Evolutionary conservation across 2,797 vertebrate genomes (phyloP).

Genomic region (Anolis apletophallus): DNA sequence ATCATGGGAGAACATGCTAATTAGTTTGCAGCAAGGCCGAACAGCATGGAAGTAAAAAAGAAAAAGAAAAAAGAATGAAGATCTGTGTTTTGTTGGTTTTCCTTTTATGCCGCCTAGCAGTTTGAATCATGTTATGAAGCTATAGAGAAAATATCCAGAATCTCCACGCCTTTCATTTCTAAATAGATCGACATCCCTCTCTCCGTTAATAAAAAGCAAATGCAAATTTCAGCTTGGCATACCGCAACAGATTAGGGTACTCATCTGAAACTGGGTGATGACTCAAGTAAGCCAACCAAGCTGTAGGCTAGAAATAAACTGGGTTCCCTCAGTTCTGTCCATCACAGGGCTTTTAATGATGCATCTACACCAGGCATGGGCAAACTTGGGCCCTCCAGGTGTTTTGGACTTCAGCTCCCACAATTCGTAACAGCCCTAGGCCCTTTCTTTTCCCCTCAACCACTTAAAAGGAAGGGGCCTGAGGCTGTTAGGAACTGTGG

Average conservation of each 20-base stretch:
- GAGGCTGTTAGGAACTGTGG: too few species aligned
- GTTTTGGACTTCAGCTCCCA: too few species aligned
- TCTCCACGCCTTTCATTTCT: not conserved
- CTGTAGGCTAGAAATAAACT: not conserved
- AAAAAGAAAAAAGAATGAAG: not conserved
- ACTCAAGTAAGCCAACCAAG: not conserved
- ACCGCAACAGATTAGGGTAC: not conserved
- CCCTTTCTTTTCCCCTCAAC: too few species aligned
- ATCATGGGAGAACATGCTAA: not conserved
- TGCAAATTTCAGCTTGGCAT: not conserved
- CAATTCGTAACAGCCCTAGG: too few species aligned
- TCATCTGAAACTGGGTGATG: not conserved
- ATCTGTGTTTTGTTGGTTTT: not conserved
- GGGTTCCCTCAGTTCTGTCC: not conserved
- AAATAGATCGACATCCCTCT: not conserved
- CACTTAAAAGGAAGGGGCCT: too few species aligned
- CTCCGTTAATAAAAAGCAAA: not conserved
- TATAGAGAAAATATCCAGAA: not conserved
- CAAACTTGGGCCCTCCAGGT: too few species aligned
- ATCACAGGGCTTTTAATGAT: too few species aligned
- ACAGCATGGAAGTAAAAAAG: too few species aligned
- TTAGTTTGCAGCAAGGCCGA: slow-evolving; percentile 6
- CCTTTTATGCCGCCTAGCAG: not conserved
- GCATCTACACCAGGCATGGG: too few species aligned
- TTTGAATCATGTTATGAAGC: not conserved